A percentile compares a stretch with the other conserved stretches of the same genome.
These are phyloP conservation scores for Netelia inedita DNA, from an alignment of 2,888 invertebrate species.

Conservation along the genomic window DNA sequence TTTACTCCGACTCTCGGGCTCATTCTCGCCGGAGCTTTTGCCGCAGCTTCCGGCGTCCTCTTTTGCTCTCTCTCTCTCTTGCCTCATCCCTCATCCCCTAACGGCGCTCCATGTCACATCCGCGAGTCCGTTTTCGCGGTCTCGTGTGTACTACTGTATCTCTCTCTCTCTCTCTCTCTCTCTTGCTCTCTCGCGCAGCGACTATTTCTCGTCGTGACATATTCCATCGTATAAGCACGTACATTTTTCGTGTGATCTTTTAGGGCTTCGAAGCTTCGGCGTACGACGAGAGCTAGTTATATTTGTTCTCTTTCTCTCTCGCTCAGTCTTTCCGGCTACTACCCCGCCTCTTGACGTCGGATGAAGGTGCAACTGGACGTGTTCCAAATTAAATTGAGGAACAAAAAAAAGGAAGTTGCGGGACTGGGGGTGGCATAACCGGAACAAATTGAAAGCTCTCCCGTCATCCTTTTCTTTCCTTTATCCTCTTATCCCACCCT, in stretches of 20 bases:
- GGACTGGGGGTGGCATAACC: constrained; percentile 68
- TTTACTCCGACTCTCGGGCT: constrained; percentile 22
- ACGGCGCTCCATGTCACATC: not conserved
- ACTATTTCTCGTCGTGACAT: constrained; percentile 50
- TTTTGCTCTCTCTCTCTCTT: constrained; percentile 12
- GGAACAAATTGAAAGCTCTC: constrained; percentile 75
- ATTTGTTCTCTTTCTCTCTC: constrained; percentile 1
- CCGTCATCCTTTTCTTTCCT: constrained; percentile 58
- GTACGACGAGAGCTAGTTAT: constrained; percentile 57
- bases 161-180: not conserved
- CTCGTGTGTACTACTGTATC: not conserved
- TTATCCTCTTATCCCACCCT: constrained; percentile 58
- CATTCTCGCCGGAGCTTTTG: constrained; percentile 50
- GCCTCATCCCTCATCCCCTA: not conserved
- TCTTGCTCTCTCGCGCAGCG: constrained; percentile 19
- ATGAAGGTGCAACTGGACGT: constrained; percentile 81
- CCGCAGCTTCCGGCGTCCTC: constrained; percentile 36
- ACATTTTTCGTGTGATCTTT: constrained; percentile 85
- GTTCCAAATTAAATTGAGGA: constrained; percentile 83
- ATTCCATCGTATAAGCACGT: constrained; percentile 74
- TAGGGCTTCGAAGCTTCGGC: constrained; percentile 81
- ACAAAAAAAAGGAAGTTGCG: constrained; percentile 31
- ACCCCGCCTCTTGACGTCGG: constrained; percentile 46
- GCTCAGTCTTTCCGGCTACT: not conserved
- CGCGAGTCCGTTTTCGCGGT: constrained; percentile 40